phyloP scores from a whole-genome alignment of 2,113 vertebrate genomes.

The Pseudorectes ferrugineus region DNA sequence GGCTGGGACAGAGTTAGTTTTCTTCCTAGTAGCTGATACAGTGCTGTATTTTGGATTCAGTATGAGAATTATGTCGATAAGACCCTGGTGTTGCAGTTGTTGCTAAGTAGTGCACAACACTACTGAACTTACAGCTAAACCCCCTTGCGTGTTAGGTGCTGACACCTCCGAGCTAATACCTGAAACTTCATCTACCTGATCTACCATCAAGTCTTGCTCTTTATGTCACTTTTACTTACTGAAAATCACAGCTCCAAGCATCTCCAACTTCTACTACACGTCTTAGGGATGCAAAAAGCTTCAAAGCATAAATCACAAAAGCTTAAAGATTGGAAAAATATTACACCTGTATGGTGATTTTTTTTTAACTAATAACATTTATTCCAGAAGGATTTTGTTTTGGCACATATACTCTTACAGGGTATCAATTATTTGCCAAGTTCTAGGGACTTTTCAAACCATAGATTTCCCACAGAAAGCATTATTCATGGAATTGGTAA shows the following conservation, averaged over 20 bases:
- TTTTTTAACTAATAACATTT: background rate
- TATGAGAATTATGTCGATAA: background rate
- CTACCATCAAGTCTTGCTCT: background rate
- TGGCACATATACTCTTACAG: background rate
- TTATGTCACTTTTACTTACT: background rate
- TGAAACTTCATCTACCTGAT: background rate
- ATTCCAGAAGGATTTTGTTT: background rate
- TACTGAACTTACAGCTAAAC: background rate
- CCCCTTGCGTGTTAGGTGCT: background rate
- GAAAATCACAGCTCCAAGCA: background rate
- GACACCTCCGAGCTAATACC: background rate
- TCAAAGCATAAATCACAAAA: background rate
- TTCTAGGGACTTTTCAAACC: background rate
- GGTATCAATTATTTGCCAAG: background rate
- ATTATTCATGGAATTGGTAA: background rate
- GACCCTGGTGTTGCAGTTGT: background rate
- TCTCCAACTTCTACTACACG: background rate
- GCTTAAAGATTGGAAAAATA: background rate
- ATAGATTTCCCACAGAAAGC: background rate
- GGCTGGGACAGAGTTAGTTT: background rate
- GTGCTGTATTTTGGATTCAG: background rate
- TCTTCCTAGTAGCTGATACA: background rate
- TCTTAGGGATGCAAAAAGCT: background rate
- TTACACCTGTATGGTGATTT: background rate
- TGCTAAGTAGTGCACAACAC: background rate